A percentile compares a stretch with the other conserved stretches of the same genome.
These are phyloP conservation scores for Buphagus erythrorhynchus DNA, from an alignment of 2,797 vertebrate genomes.

Conservation along the genomic window DNA sequence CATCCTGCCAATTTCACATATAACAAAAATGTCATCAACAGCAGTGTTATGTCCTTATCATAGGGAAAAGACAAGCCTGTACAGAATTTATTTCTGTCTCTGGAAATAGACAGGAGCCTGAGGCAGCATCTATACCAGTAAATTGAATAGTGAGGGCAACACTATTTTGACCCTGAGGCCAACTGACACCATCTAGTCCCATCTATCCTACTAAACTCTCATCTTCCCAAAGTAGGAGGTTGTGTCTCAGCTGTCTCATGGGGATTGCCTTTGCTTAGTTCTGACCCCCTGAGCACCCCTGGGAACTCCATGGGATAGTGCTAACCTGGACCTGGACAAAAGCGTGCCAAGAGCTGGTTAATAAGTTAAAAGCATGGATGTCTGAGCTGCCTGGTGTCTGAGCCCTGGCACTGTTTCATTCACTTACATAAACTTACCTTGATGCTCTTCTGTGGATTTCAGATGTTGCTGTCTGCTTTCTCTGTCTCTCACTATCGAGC, in stretches of 20 bases:
- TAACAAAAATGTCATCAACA: background rate
- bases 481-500: accelerated
- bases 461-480: background rate
- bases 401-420: background rate
- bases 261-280: background rate
- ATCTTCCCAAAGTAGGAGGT: background rate
- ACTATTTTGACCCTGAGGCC: background rate
- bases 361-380: background rate
- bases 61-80: background rate
- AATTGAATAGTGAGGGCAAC: background rate
- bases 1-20: conserved; percentile 6
- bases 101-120: background rate
- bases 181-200: background rate
- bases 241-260: background rate
- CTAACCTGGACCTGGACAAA: background rate
- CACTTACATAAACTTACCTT: accelerated
- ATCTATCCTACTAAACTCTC: background rate
- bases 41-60: background rate
- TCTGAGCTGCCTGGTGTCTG: background rate
- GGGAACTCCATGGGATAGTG: background rate
- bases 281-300: background rate
- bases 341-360: background rate
- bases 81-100: background rate
- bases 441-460: background rate
- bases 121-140: background rate